Evolutionary conservation across 2,797 vertebrate genomes (phyloP).

Genomic region (Tokudaia tokunoshimensis): DNA sequence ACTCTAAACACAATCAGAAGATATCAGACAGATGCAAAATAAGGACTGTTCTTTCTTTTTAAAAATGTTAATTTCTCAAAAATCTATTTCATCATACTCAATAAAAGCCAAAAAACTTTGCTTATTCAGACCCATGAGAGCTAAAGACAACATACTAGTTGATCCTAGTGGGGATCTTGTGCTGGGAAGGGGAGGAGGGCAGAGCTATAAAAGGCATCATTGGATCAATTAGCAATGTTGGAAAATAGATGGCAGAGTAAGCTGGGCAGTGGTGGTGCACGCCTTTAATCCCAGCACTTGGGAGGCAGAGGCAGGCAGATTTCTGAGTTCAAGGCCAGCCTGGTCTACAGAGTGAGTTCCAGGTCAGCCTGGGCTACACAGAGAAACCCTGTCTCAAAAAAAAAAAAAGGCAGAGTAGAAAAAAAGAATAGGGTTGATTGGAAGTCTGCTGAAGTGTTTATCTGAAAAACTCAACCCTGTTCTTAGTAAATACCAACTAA

Average conservation of each 20-base stretch:
- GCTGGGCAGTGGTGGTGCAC: too few species aligned
- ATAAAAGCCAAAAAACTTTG: background rate
- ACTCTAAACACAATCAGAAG: background rate
- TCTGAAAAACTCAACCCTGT: background rate
- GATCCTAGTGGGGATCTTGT: background rate
- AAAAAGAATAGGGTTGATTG: background rate
- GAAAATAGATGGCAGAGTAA: background rate
- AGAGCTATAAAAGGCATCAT: background rate
- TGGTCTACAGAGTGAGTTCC: too few species aligned
- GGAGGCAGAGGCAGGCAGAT: too few species aligned
- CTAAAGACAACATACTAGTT: background rate
- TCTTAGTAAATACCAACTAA: conserved; percentile 29
- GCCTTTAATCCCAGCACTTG: too few species aligned
- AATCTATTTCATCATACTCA: background rate
- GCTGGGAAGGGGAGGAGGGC: background rate
- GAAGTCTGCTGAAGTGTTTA: background rate
- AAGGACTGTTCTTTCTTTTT: background rate
- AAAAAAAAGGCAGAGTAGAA: background rate
- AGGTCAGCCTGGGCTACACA: too few species aligned
- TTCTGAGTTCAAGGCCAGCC: too few species aligned
- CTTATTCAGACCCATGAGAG: background rate
- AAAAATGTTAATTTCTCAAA: background rate
- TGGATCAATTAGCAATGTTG: background rate
- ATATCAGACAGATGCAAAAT: background rate
- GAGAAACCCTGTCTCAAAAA: too few species aligned